Percentiles rank a stretch among this genome's conserved stretches.
These are phyloP conservation scores for Nibea albiflora DNA, from an alignment of 2,113 vertebrate genomes.

Conservation along the genomic window DNA sequence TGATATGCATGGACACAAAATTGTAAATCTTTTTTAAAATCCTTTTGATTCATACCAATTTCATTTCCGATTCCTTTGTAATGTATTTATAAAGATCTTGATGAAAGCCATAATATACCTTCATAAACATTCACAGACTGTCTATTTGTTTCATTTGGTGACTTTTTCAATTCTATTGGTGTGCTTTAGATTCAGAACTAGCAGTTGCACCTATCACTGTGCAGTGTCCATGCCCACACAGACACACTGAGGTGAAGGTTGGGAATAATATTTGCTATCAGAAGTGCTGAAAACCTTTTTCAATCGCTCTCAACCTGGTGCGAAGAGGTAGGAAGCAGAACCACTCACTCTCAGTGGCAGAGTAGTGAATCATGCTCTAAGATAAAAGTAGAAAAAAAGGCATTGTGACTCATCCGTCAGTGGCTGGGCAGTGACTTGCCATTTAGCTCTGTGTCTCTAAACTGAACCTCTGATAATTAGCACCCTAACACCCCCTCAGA, in stretches of 20 bases:
- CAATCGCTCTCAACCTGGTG: constrained; percentile 21
- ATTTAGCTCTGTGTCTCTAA: constrained; percentile 65
- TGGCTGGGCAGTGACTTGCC: constrained; percentile 44
- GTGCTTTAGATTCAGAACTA: background rate
- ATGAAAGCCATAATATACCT: too few species aligned
- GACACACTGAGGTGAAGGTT: constrained; percentile 30
- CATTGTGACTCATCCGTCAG: constrained; percentile 68
- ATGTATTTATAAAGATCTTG: too few species aligned
- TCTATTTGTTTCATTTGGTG: background rate
- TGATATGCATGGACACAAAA: too few species aligned
- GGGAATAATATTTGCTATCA: constrained; percentile 4
- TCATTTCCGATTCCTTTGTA: too few species aligned
- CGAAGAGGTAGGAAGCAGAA: constrained; percentile 45
- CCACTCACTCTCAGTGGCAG: constrained; percentile 26
- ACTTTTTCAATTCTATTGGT: background rate
- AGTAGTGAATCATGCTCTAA: constrained; percentile 55
- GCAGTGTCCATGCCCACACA: constrained; percentile 23
- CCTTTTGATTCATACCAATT: too few species aligned
- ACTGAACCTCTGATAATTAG: constrained; percentile 60
- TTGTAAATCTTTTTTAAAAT: too few species aligned
- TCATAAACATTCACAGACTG: too few species aligned
- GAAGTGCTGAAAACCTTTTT: constrained; percentile 38
- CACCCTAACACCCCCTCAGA: constrained; percentile 35
- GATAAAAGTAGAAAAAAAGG: constrained; percentile 45
- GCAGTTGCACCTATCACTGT: background rate